Evolutionary conservation across 2,113 vertebrate genomes (phyloP).

Genomic region (Mugil cephalus): DNA sequence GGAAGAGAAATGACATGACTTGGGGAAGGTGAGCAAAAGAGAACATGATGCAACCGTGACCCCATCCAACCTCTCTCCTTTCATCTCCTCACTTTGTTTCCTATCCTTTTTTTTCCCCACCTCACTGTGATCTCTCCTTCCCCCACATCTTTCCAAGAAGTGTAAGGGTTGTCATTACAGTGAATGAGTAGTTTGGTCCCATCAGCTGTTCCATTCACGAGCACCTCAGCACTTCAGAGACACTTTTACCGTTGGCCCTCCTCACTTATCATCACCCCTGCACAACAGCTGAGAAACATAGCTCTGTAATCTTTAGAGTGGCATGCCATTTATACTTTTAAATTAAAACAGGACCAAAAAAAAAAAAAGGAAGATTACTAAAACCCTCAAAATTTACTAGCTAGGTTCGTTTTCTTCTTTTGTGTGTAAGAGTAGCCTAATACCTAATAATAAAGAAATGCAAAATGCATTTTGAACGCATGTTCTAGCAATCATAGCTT

Average conservation of each 20-base stretch:
- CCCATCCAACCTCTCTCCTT: conserved; percentile 38
- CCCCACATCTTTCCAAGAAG: conserved; percentile 25
- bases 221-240: conserved; percentile 30
- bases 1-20: conserved; percentile 22
- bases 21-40: conserved; percentile 9
- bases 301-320: background rate
- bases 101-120: conserved; percentile 12
- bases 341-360: too few species aligned
- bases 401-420: too few species aligned
- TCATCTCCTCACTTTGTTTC: conserved; percentile 13
- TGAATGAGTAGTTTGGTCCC: conserved; percentile 53
- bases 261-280: conserved; percentile 13
- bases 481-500: too few species aligned
- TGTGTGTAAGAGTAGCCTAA: too few species aligned
- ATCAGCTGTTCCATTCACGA: conserved; percentile 58
- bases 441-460: too few species aligned
- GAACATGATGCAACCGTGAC: conserved; percentile 49
- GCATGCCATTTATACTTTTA: background rate
- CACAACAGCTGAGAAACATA: background rate
- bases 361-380: too few species aligned
- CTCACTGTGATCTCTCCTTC: conserved; percentile 17
- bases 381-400: too few species aligned
- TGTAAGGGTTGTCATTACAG: conserved; percentile 55
- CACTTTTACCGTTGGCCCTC: conserved; percentile 38
- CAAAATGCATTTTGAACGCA: too few species aligned